These are phyloP conservation scores for Monochamus alternatus DNA, from an alignment of 2,888 invertebrate species.

Conservation along the genomic window DNA sequence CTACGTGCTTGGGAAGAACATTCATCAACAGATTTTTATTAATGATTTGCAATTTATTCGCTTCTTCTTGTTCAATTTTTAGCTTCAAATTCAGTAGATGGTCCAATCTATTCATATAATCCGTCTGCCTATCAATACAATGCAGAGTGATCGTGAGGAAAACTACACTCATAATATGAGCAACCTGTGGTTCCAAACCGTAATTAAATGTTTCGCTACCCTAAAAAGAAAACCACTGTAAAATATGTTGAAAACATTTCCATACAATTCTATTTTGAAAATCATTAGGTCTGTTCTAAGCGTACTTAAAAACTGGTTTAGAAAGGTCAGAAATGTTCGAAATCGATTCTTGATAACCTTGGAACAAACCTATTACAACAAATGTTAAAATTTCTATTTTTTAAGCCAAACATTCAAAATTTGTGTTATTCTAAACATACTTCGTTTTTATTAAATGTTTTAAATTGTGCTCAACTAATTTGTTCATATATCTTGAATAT, in stretches of 20 bases:
- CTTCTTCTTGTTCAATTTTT: conserved; percentile 87
- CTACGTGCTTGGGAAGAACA: conserved; percentile 94
- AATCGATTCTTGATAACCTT: no score
- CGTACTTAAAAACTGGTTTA: no score
- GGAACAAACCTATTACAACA: no score
- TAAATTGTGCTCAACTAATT: no score
- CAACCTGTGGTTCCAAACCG: conserved; percentile 78
- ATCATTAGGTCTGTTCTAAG: no score
- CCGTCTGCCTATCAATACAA: conserved; percentile 90
- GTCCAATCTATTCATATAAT: conserved; percentile 91
- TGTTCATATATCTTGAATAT: no score
- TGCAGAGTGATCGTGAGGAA: conserved; percentile 86
- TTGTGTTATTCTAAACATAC: no score
- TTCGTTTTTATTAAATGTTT: no score
- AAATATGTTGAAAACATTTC: neutral
- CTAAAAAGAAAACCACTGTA: conserved; percentile 66
- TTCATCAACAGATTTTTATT: conserved; percentile 93
- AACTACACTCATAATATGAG: conserved; percentile 83
- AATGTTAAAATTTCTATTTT: no score
- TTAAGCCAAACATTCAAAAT: no score
- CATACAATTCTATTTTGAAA: no score
- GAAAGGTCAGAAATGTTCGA: no score
- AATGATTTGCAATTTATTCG: conserved; percentile 87
- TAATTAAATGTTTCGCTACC: conserved; percentile 81
- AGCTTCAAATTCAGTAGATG: conserved; percentile 84